Base-by-base conservation (phyloP, 2,113 vertebrate species). In the Physeter macrocephalus region DNA sequence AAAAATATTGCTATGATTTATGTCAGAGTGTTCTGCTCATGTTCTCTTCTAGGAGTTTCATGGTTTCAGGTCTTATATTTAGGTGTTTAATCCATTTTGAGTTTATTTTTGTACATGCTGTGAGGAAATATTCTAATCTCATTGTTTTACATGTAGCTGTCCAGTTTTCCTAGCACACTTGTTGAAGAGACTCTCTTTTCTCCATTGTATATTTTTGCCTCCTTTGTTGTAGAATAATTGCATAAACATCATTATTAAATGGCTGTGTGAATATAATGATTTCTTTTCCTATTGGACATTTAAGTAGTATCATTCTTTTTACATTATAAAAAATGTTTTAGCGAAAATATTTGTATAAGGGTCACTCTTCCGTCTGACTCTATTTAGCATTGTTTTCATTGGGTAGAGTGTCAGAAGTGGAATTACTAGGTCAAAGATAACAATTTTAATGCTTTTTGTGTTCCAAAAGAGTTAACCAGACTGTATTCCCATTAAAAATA, bases 381-480 rank as follows among this genome's bases (percentile, higher is more conserved):
- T 84, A 59, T 59, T 93, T 74, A 90, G 20, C 11, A 36, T 84
- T 94, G n/a, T 94, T 95, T 96, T 61, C 17, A 90, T 31, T 67
- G 80, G 34, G 14, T 61, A 81, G 69, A 88, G 18, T 89, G 21
- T 43, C 31, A 74, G 39, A 66, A 88, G 64, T 92, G 14, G 27
- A 92, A 84, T 66, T 90, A 62, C 8, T 67, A 69, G 23, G 27
- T 88, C 46, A 74, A 59, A 87, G 36, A 54, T 66, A 97, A 90
- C 80, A 89, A 71, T 80, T 52, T 88, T 88, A 95, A 96, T 59
- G 20, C 6, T 94, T 15, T 88, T 88, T 93, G 62, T 66, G 94
- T 97, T 74, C 41, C 67, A 80, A 54, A 93, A 59, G 29, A 92
- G 21, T 87, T 92, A 93, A 34, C n/a, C 46, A 69, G 87, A 49